These are phyloP conservation scores for Tenebrosternarchus preto DNA, from an alignment of 2,113 vertebrate genomes.

Conservation along the genomic window DNA sequence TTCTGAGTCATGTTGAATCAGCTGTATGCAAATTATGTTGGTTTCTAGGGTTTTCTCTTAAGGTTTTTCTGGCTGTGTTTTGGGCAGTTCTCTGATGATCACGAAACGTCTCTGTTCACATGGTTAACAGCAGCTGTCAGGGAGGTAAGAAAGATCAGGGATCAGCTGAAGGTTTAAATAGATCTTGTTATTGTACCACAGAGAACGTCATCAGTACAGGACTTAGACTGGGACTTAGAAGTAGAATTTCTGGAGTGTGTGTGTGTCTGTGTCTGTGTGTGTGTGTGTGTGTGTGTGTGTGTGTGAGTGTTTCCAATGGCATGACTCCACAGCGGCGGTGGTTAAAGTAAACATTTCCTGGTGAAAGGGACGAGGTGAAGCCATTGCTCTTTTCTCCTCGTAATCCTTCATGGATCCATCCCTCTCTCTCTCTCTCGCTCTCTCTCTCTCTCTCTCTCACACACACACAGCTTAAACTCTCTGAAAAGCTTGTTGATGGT, in stretches of 20 bases:
- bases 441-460: conserved; percentile 48
- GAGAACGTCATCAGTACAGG: not conserved
- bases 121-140: not conserved
- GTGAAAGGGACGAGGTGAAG: conserved; percentile 89
- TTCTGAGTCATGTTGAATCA: too few species aligned
- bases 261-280: not conserved
- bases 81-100: too few species aligned
- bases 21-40: too few species aligned
- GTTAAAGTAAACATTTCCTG: conserved; percentile 88
- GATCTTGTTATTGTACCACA: not conserved
- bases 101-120: too few species aligned
- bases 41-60: too few species aligned
- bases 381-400: conserved; percentile 85
- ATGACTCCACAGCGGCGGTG: conserved; percentile 74
- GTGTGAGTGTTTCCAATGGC: conserved; percentile 5
- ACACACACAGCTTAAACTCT: conserved; percentile 15
- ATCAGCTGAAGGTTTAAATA: not conserved
- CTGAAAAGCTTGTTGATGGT: conserved; percentile 60
- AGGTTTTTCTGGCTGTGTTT: too few species aligned
- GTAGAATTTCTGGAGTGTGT: too few species aligned
- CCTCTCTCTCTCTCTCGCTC: conserved; percentile 88
- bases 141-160: not conserved
- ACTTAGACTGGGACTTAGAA: conserved; percentile 2
- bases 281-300: not conserved
- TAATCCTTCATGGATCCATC: conserved; percentile 88